Percentiles rank a stretch among this genome's conserved stretches.
Conservation (phyloP, 2,888 invertebrate genomes). For the Linyphia triangularis region DNA sequence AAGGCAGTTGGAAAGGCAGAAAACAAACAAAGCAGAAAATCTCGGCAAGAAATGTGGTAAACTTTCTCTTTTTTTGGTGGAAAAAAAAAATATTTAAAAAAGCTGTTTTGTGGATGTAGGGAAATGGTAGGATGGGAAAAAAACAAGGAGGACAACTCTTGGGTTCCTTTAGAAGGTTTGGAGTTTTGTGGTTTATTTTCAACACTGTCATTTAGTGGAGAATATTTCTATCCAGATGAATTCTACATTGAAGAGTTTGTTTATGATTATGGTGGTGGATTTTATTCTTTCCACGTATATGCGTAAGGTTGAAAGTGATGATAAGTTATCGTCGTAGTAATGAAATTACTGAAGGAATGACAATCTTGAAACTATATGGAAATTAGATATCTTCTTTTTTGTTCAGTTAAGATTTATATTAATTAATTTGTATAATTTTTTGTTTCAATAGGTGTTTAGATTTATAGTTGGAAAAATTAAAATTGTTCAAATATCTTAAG, state of each 20-base stretch:
- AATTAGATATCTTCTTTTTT: neutral
- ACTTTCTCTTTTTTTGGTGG: neutral
- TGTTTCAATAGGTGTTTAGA: too few relatives aligned
- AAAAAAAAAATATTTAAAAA: neutral
- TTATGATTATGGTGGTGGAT: neutral
- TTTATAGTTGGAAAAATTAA: too few relatives aligned
- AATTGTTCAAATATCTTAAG: too few relatives aligned
- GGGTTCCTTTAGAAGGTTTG: neutral
- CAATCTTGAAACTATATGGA: neutral
- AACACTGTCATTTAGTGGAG: conserved; percentile 38
- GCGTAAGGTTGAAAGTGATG: neutral
- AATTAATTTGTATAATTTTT: too few relatives aligned
- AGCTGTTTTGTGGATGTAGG: neutral
- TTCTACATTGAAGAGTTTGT: conserved; percentile 8
- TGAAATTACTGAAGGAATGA: neutral
- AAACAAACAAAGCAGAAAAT: conserved; percentile 11
- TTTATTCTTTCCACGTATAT: neutral
- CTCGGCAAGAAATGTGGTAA: conserved; percentile 16
- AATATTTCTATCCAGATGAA: conserved; percentile 12
- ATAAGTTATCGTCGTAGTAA: neutral
- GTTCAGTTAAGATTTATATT: too few relatives aligned
- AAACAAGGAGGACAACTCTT: conserved; percentile 19
- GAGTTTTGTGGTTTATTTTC: conserved; percentile 25
- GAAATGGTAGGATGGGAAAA: neutral
- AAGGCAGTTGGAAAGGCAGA: conserved; percentile 33